A percentile compares a stretch with the other conserved stretches of the same genome.
Conservation (phyloP, 2,113 vertebrate species). For the Pavo muticus region DNA sequence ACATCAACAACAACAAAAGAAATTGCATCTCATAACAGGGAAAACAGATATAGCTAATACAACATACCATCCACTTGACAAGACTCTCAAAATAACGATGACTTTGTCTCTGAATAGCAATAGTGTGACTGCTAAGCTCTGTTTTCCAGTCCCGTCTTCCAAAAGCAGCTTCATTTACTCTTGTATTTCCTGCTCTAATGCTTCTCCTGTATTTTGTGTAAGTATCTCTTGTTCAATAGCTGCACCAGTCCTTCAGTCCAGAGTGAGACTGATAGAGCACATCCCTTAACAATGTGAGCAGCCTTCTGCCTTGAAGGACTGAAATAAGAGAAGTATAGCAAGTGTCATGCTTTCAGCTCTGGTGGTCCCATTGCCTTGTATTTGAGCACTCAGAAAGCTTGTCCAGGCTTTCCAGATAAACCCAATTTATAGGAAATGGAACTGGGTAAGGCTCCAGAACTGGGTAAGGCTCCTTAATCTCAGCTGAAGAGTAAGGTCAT, state of each 20-base stretch:
- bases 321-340: neutral
- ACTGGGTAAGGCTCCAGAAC: neutral
- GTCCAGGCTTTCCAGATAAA: neutral
- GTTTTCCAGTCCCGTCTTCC: neutral
- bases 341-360: neutral
- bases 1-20: neutral
- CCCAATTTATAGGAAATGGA: neutral
- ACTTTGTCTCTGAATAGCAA: neutral
- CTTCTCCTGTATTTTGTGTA: neutral
- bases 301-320: neutral
- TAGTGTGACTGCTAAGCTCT: neutral
- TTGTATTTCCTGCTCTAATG: neutral
- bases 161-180: neutral
- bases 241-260: neutral
- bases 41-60: neutral
- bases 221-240: neutral
- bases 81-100: neutral
- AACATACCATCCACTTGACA: neutral
- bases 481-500: neutral
- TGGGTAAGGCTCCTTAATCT: neutral
- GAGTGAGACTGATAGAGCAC: accelerated
- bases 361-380: neutral
- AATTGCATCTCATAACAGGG: neutral
- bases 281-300: neutral
- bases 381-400: neutral